Evolutionary conservation across 2,888 invertebrate species (phyloP), one percentile per base, ranked within the genome.

Genomic region (Acholoe squamosa): DNA sequence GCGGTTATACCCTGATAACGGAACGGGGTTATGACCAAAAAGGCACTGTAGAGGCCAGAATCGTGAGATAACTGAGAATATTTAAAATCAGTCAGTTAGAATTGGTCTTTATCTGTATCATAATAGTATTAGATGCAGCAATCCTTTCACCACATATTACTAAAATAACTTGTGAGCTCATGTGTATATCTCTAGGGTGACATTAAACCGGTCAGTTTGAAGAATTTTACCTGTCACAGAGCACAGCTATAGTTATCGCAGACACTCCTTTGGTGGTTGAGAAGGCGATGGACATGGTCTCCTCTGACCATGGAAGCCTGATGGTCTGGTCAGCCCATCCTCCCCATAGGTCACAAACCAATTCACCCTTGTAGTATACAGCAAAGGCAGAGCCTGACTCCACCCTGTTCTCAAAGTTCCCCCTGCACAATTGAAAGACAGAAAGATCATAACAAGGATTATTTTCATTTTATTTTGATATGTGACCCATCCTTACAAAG

Each of bases 311-410:
- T 16, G 93, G 93, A 84, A 95, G 91, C 33, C 93, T 92, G 51
- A 94, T 93, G 84, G 94, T 93, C 0, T 92, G 90, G 93, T 96
- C 96, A 10, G 95, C 95, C 91, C 94, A 95, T 34, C 96, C 96
- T 51, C 96, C 96, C 95, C 95, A 96, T 28, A 96, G 91, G 91
- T 96, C 95, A 3, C 96, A 96, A 5, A 96, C 96, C 52, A 95
- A 93, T 89, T 95, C 92, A n/a, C n/a, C n/a, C n/a, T n/a, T n/a
- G n/a, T n/a, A n/a, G n/a, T n/a, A n/a, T n/a, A n/a, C n/a, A n/a
- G 96, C 95, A 92, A 96, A 95, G 84, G 95, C 94, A 3, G 95
- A 95, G 5, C 96, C 96, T 88, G 93, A 93, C 90, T 96, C 96
- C 25, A 94, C 84, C 16, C 95, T 95, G 76, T 91, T 92, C 28